These are phyloP conservation scores for Abramis brama DNA, from an alignment of 2,113 vertebrate genomes.

Conservation along the genomic window DNA sequence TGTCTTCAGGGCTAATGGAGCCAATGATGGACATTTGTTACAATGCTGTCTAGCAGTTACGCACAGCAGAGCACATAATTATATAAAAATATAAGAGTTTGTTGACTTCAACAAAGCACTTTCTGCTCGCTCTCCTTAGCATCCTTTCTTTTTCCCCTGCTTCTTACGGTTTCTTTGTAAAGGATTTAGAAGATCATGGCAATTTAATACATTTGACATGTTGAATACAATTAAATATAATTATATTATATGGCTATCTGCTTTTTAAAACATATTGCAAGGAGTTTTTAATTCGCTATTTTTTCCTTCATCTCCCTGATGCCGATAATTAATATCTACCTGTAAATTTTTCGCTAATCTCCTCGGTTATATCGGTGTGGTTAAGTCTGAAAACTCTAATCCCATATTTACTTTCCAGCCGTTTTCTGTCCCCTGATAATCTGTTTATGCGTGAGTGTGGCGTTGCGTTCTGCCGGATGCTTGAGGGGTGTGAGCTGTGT, in stretches of 20 bases:
- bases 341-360: slow-evolving; percentile 46
- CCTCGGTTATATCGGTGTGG: slow-evolving; percentile 24
- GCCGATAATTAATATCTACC: slow-evolving; percentile 54
- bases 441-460: slow-evolving; percentile 76
- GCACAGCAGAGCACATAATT: slow-evolving; percentile 41
- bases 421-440: slow-evolving; percentile 68
- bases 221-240: slow-evolving; percentile 2
- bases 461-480: slow-evolving; percentile 60
- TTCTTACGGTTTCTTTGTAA: not conserved
- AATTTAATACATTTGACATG: not conserved
- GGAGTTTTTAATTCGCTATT: not conserved
- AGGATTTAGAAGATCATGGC: slow-evolving; percentile 19
- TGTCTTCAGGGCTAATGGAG: slow-evolving; percentile 29
- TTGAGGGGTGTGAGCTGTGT: slow-evolving; percentile 65
- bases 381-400: slow-evolving; percentile 48
- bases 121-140: not conserved
- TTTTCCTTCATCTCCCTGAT: not conserved
- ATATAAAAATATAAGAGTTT: slow-evolving; percentile 38
- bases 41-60: slow-evolving; percentile 37
- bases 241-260: not conserved
- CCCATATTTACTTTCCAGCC: slow-evolving; percentile 49
- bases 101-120: slow-evolving; percentile 37
- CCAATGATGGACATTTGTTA: slow-evolving; percentile 40
- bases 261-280: slow-evolving; percentile 7
- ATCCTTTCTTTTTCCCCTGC: not conserved